A percentile compares a stretch with the other conserved stretches of the same genome.
Evolutionary conservation across 2,888 invertebrate genomes (phyloP).

Genomic region (Ditula angustiorana): DNA sequence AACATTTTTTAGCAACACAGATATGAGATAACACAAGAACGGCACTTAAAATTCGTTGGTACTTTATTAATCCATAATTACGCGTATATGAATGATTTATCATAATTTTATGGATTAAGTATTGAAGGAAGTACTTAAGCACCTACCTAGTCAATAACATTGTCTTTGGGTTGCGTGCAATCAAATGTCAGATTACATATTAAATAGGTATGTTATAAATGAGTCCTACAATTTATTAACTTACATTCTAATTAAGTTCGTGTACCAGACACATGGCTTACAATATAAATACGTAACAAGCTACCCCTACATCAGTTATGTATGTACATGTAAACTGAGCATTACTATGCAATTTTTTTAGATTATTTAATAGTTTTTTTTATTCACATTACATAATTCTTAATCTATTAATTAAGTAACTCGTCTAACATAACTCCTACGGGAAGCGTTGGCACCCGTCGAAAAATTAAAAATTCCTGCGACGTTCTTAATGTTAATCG

Average conservation of each 20-base stretch:
- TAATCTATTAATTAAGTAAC: background rate
- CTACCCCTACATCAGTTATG: conserved; percentile 10
- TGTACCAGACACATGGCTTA: conserved; percentile 39
- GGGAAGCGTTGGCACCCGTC: background rate
- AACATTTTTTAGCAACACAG: background rate
- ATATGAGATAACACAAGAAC: background rate
- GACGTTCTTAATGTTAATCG: background rate
- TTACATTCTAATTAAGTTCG: conserved; percentile 15
- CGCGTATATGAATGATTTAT: too few relatives aligned
- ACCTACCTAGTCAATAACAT: background rate
- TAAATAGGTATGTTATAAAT: background rate
- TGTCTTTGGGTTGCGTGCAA: background rate
- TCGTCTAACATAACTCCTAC: background rate
- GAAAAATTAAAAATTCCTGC: background rate
- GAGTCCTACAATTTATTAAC: conserved; percentile 5
- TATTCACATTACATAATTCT: background rate
- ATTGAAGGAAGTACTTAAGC: background rate
- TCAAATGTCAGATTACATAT: background rate
- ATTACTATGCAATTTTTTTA: conserved; percentile 22
- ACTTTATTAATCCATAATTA: background rate
- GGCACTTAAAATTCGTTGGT: background rate
- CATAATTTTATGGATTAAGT: background rate
- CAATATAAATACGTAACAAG: conserved; percentile 26
- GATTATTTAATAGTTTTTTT: background rate
- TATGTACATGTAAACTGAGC: conserved; percentile 35